Percentiles rank a stretch among this genome's conserved stretches.
Evolutionary conservation across 37 sponge, comb jelly and placozoan genomes (phyloP).

Genomic region (Spongilla lacustris): DNA sequence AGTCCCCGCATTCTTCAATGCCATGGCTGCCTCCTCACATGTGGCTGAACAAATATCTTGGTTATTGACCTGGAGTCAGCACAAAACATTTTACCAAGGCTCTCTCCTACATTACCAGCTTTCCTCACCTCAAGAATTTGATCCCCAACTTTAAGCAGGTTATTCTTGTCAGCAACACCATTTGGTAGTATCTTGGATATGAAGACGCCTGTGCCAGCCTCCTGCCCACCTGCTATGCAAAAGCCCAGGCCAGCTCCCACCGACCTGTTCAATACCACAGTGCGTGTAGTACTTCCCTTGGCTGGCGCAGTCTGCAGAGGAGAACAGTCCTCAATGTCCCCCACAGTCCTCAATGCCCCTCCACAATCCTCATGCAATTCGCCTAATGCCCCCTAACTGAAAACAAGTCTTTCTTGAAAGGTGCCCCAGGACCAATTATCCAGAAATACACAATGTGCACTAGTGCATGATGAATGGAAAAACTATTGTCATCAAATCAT

Average conservation of each 20-base stretch:
- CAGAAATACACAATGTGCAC: too few species aligned
- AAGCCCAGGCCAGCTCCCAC: constrained; percentile 88
- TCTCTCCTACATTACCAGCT: too few species aligned
- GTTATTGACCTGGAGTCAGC: constrained; percentile 88
- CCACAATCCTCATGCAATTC: too few species aligned
- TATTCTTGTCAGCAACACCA: constrained; percentile 82
- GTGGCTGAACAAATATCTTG: constrained; percentile 59
- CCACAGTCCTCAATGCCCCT: too few species aligned
- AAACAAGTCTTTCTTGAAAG: too few species aligned
- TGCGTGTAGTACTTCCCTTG: background rate
- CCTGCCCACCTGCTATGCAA: constrained; percentile 94
- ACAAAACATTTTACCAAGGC: too few species aligned
- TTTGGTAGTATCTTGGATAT: constrained; percentile 82
- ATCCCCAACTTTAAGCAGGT: constrained; percentile 83
- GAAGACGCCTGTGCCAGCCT: constrained; percentile 88
- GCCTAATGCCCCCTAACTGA: too few species aligned
- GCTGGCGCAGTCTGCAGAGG: too few species aligned
- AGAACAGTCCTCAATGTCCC: too few species aligned
- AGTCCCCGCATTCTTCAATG: constrained; percentile 75
- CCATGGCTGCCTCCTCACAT: constrained; percentile 86
- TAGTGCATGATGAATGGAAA: too few species aligned
- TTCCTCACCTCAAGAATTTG: constrained; percentile 87
- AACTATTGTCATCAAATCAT: too few species aligned
- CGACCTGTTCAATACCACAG: constrained; percentile 28
- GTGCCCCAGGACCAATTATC: too few species aligned